phyloP scores from a whole-genome alignment of 2,113 vertebrate species.

The Myanophis thanlyinensis region DNA sequence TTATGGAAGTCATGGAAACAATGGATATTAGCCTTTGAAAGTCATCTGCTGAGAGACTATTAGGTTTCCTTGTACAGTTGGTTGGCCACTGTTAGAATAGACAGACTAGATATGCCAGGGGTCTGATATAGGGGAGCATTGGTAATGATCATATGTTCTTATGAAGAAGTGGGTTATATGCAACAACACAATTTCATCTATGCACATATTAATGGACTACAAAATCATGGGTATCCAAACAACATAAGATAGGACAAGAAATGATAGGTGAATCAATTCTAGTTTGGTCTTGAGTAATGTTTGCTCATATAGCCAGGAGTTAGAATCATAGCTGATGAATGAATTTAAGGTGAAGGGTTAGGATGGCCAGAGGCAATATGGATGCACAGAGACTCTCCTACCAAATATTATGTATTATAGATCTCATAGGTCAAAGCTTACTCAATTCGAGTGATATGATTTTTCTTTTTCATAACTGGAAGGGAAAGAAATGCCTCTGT shows the following conservation, averaged over 20 bases:
- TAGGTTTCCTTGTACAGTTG: background rate
- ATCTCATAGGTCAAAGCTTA: conserved; percentile 13
- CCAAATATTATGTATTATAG: background rate
- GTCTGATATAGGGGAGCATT: background rate
- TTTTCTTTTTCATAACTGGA: background rate
- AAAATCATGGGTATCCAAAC: background rate
- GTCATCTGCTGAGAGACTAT: background rate
- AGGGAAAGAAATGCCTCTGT: background rate
- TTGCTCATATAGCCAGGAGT: background rate
- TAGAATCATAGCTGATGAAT: background rate
- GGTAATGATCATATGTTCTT: background rate
- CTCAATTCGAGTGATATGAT: background rate
- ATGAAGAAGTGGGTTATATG: background rate
- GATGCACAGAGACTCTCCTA: background rate
- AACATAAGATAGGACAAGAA: background rate
- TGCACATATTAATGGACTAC: background rate
- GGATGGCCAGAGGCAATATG: background rate
- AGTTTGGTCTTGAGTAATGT: background rate
- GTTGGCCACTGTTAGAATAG: background rate
- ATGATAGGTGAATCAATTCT: background rate
- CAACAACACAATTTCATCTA: background rate
- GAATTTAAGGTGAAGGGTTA: background rate
- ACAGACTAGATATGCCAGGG: background rate
- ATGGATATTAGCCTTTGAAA: background rate
- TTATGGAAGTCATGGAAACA: background rate